Evolutionary conservation across 2,888 invertebrate species (phyloP).

Genomic region (Tethea ocularis): DNA sequence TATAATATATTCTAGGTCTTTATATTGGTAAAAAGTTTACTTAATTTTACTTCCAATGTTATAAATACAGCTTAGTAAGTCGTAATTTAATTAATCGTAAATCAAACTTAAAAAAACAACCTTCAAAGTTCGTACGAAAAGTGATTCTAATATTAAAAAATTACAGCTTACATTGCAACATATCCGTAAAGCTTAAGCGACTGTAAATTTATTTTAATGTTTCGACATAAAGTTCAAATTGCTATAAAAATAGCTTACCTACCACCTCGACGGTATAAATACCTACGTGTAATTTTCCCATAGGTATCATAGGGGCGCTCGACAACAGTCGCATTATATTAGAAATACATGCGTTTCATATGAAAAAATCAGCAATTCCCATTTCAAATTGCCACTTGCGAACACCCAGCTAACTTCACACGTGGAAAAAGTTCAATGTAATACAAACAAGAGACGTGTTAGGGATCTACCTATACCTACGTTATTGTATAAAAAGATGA

Average conservation of each 20-base stretch:
- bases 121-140: not conserved
- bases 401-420: slow-evolving; percentile 36
- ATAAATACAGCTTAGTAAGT: no score
- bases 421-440: slow-evolving; percentile 47
- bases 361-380: slow-evolving; percentile 61
- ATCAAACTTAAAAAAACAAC: not conserved
- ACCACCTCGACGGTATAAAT: slow-evolving; percentile 31
- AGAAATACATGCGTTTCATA: slow-evolving; percentile 51
- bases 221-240: slow-evolving; percentile 40
- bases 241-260: slow-evolving; percentile 36
- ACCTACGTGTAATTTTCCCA: slow-evolving; percentile 53
- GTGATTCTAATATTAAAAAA: slow-evolving; percentile 10
- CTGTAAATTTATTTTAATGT: slow-evolving; percentile 40
- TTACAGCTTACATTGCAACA: slow-evolving; percentile 26
- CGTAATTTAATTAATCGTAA: not conserved
- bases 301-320: slow-evolving; percentile 48
- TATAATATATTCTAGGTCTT: no score
- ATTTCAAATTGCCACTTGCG: slow-evolving; percentile 56
- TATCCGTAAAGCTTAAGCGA: slow-evolving; percentile 29
- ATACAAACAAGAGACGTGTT: slow-evolving; percentile 40
- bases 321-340: slow-evolving; percentile 47
- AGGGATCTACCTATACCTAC: slow-evolving; percentile 22
- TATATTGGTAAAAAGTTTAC: no score
- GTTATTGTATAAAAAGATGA: slow-evolving; percentile 13
- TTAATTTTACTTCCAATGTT: no score